Evolutionary conservation across 2,113 vertebrate species (phyloP).

Genomic region (Tachycineta bicolor): DNA sequence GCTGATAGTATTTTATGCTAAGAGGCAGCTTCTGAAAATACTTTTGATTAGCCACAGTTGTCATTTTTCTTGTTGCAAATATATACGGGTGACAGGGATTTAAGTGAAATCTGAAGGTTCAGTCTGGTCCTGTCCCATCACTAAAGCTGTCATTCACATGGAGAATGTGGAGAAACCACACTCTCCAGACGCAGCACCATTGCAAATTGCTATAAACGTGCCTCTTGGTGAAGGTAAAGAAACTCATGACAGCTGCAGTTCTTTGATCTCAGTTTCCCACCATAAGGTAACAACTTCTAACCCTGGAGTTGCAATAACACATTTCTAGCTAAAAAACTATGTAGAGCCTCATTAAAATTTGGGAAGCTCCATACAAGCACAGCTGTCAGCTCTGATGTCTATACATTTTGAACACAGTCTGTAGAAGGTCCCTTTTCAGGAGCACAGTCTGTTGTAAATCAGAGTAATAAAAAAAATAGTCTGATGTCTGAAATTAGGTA

Average conservation of each 20-base stretch:
- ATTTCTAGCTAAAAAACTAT: not conserved
- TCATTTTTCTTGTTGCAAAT: not conserved
- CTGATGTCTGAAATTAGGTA: not conserved
- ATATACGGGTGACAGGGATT: not conserved
- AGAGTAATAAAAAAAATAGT: not conserved
- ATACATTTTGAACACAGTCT: not conserved
- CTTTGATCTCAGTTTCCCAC: not conserved
- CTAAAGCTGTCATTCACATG: not conserved
- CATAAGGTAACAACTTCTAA: not conserved
- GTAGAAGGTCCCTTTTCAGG: not conserved
- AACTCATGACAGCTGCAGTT: not conserved
- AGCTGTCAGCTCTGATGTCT: not conserved
- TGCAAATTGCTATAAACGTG: not conserved
- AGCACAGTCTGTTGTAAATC: not conserved
- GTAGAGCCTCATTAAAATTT: not conserved
- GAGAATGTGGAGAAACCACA: not conserved
- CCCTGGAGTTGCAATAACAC: not conserved
- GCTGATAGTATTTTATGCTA: not conserved
- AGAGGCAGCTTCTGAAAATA: not conserved
- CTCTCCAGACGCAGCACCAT: fast-evolving
- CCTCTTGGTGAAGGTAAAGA: not conserved
- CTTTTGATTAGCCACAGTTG: not conserved
- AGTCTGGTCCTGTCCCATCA: slow-evolving; percentile 12
- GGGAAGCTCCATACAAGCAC: not conserved
- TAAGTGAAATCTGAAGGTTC: not conserved